phyloP scores from a whole-genome alignment of 2,113 vertebrate genomes.

The Prionailurus bengalensis region DNA sequence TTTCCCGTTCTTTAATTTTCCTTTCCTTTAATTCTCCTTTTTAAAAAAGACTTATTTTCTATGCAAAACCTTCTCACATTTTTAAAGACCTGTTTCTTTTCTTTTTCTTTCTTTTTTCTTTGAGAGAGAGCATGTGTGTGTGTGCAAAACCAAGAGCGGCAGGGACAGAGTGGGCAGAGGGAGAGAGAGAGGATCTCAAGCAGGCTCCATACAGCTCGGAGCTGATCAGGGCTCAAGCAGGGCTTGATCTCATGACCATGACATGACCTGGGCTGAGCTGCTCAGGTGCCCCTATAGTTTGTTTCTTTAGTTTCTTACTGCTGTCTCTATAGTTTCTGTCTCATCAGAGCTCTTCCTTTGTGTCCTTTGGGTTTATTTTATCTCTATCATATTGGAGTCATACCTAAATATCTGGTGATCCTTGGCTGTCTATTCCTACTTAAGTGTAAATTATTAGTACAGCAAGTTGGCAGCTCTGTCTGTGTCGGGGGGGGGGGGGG shows the following conservation, averaged over 20 bases:
- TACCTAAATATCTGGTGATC: background rate
- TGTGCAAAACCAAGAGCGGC: too few species aligned
- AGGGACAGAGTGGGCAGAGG: too few species aligned
- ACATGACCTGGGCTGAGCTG: too few species aligned
- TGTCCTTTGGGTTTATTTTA: background rate
- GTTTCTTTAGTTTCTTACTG: background rate
- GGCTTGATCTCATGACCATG: too few species aligned
- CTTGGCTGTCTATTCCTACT: background rate
- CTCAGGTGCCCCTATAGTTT: too few species aligned
- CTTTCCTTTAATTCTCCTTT: conserved; percentile 33
- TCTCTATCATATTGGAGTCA: background rate
- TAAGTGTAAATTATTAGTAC: background rate
- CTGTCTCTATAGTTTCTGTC: background rate
- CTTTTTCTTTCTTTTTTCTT: too few species aligned
- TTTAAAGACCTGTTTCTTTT: background rate
- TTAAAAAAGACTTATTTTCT: background rate
- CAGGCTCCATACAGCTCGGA: too few species aligned
- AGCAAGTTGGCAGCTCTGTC: background rate
- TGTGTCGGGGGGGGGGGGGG: background rate
- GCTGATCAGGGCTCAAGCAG: too few species aligned
- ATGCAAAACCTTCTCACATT: background rate
- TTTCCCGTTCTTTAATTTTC: conserved; percentile 4
- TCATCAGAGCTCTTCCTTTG: background rate
- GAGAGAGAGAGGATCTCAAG: too few species aligned
- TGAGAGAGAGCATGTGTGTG: too few species aligned